Evolutionary conservation across 1,140 invertebrate species (phyloP).

Genomic region (Drosophila repleta): DNA sequence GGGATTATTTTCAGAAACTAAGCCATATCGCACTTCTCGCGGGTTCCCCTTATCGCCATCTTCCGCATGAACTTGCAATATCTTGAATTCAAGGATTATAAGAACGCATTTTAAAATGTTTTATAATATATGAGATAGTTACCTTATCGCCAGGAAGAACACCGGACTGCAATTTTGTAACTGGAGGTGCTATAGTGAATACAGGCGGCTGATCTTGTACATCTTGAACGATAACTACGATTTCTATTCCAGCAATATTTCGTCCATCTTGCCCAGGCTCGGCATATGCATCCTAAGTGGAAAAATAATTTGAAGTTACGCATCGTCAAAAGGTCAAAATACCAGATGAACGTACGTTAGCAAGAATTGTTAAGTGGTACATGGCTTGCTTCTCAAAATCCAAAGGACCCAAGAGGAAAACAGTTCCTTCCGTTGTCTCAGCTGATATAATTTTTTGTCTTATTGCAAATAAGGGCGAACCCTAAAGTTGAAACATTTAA

Average conservation of each 20-base stretch:
- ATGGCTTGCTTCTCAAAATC: slow-evolving; percentile 94
- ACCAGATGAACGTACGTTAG: slow-evolving; percentile 87
- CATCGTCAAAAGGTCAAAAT: not conserved
- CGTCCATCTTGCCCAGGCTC: slow-evolving; percentile 91
- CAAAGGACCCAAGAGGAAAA: slow-evolving; percentile 89
- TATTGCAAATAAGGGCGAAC: slow-evolving; percentile 90
- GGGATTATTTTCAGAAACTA: slow-evolving; percentile 92
- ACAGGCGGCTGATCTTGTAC: slow-evolving; percentile 94
- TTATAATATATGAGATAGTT: slow-evolving; percentile 16
- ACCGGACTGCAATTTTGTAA: slow-evolving; percentile 88
- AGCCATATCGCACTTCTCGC: slow-evolving; percentile 91
- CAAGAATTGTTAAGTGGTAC: slow-evolving; percentile 91
- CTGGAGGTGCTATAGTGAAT: slow-evolving; percentile 91
- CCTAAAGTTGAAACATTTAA: slow-evolving; percentile 69
- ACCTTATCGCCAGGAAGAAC: slow-evolving; percentile 88
- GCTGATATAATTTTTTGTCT: slow-evolving; percentile 89
- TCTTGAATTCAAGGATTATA: slow-evolving; percentile 83
- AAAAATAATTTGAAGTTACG: slow-evolving; percentile 12
- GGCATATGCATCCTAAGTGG: slow-evolving; percentile 91
- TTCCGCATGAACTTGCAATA: slow-evolving; percentile 91
- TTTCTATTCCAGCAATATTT: slow-evolving; percentile 92
- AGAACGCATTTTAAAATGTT: not conserved
- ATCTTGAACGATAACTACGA: slow-evolving; percentile 92
- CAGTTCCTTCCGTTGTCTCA: slow-evolving; percentile 90
- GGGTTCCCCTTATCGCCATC: slow-evolving; percentile 94